phyloP scores from a whole-genome alignment of 2,797 vertebrate genomes.

The Sebastes miniatus region DNA sequence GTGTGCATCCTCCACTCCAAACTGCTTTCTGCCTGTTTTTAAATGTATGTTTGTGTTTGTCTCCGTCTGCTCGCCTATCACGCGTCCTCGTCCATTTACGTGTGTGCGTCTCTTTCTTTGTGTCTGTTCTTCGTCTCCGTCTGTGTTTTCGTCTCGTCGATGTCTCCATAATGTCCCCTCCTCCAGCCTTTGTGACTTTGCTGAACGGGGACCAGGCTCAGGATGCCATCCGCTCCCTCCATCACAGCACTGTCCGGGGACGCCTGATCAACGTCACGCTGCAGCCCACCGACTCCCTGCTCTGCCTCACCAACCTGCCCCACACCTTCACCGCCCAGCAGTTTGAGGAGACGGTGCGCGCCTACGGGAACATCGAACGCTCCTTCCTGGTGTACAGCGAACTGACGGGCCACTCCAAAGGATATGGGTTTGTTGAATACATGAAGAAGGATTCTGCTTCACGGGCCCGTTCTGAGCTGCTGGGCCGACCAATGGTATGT shows the following conservation, averaged over 20 bases:
- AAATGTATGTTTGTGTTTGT: slow-evolving; percentile 62
- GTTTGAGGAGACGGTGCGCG: slow-evolving; percentile 93
- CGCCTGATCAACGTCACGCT: slow-evolving; percentile 92
- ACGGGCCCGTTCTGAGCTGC: slow-evolving; percentile 90
- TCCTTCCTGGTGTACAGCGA: slow-evolving; percentile 96
- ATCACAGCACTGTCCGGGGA: slow-evolving; percentile 90
- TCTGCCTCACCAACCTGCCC: slow-evolving; percentile 95
- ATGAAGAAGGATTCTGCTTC: slow-evolving; percentile 99
- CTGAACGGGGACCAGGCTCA: slow-evolving; percentile 96
- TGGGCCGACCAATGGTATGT: slow-evolving; percentile 86
- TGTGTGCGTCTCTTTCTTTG: slow-evolving; percentile 61
- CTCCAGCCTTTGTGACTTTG: slow-evolving; percentile 96
- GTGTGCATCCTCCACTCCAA: slow-evolving; percentile 5
- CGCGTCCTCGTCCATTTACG: slow-evolving; percentile 41
- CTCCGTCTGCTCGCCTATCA: slow-evolving; percentile 33
- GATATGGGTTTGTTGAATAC: slow-evolving; percentile 98
- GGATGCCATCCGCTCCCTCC: slow-evolving; percentile 91
- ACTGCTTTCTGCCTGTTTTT: slow-evolving; percentile 52
- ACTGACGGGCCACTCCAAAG: slow-evolving; percentile 92
- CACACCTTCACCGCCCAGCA: slow-evolving; percentile 85
- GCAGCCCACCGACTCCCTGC: slow-evolving; percentile 95
- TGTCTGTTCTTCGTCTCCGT: slow-evolving; percentile 38
- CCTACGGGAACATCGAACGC: slow-evolving; percentile 94
- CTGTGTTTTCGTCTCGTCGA: slow-evolving; percentile 49
- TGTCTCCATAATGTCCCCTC: slow-evolving; percentile 75